Evolutionary conservation across 2,797 vertebrate species (phyloP), one percentile per base, ranked within the genome.

Genomic region (Lacerta viridis): DNA sequence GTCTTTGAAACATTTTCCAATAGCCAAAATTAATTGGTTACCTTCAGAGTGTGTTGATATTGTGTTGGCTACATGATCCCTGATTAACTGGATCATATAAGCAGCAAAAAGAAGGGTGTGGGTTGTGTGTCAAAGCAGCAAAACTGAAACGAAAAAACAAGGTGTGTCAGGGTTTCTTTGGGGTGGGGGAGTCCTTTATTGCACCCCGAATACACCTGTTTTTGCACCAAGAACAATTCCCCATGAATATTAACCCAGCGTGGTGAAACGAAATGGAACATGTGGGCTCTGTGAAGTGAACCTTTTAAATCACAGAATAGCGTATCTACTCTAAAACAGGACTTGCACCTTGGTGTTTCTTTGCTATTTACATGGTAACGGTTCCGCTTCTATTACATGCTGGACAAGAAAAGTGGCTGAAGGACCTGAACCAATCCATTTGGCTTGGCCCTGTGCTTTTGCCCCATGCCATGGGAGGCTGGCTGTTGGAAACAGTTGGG

Each of bases 371-470:
- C 69, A 50, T 55, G 33, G 77, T 29, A 66, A 85, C 41, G 1
- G 39, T 66, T 85, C 83, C 8, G 18, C 36, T 27, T 69, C 61
- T 8, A 78, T 20, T 9, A 33, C 15, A 33, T 4, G 59, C 13
- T 11, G 4, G 36, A 78, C 29, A 39, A 20, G 27, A 7, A 68
- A 61, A 33, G 29, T 18, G 17, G 43, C 18, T 29, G n/a, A 46
- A 46, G 46, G 50, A 36, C 83, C 68, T 74, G 83, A 89, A 80
- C 83, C 0, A 89, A 89, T 85, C 83, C 23, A 80, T 89, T 89
- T 80, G 39, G n/a, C 4, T 33, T 43, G 43, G 69, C 27, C 23
- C 55, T 66, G 33, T 61, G 25, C 20, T 43, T 5, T 5, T 55
- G 3, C 41, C 39, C 13, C 1, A 71, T 71, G 0, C 46, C 27